phyloP scores from a whole-genome alignment of 2,113 vertebrate genomes.

The Vulpes lagopus region DNA sequence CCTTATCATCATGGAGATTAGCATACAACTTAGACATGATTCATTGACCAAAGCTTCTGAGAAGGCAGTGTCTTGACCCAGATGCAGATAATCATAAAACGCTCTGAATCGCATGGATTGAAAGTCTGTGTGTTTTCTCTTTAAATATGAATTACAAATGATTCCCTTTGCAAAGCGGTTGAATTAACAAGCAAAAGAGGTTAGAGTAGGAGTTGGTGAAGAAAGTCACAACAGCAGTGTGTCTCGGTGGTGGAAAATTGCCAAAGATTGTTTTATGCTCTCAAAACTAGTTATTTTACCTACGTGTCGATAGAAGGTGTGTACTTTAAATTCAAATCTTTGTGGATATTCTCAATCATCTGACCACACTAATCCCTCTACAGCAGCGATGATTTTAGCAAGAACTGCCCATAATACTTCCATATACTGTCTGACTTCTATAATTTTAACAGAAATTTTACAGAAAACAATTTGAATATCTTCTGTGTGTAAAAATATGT shows the following conservation, averaged over 20 bases:
- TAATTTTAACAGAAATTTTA: neutral
- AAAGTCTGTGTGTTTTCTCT: slow-evolving; percentile 65
- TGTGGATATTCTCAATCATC: neutral
- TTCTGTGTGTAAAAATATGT: neutral
- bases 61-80: slow-evolving; percentile 62
- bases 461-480: neutral
- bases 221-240: neutral
- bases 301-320: neutral
- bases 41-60: slow-evolving; percentile 53
- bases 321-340: neutral
- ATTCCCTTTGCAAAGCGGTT: slow-evolving; percentile 6
- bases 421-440: neutral
- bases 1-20: slow-evolving; percentile 75
- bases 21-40: slow-evolving; percentile 55
- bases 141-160: slow-evolving; percentile 64
- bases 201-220: neutral
- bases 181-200: slow-evolving; percentile 27
- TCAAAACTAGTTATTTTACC: neutral
- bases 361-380: neutral
- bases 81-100: slow-evolving; percentile 65
- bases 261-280: neutral
- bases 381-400: neutral
- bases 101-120: neutral
- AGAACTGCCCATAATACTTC: neutral
- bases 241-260: neutral